phyloP scores from a whole-genome alignment of 2,888 invertebrate species.

The Galeruca laticollis region DNA sequence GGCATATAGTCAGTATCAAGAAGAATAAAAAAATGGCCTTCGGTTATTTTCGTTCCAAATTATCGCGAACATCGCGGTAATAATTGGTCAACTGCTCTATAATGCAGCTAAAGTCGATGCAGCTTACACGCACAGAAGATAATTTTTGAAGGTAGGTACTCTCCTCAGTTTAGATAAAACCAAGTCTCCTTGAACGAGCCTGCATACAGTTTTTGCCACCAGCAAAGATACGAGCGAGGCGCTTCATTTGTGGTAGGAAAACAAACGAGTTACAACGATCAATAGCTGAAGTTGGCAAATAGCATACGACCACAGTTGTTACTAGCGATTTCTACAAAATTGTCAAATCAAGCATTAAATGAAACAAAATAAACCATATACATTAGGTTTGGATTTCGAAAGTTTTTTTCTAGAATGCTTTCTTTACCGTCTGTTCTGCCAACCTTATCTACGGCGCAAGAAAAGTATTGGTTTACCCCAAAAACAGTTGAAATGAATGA shows the following conservation, averaged over 20 bases:
- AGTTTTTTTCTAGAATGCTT: too few species aligned
- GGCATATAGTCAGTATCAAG: conserved; percentile 46
- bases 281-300: conserved; percentile 39
- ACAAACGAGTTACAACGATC: conserved; percentile 43
- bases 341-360: background rate
- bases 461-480: too few species aligned
- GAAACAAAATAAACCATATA: too few species aligned
- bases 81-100: conserved; percentile 44
- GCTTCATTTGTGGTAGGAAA: conserved; percentile 41
- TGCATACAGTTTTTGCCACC: too few species aligned
- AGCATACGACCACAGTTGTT: conserved; percentile 24
- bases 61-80: conserved; percentile 51
- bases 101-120: too few species aligned
- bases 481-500: too few species aligned
- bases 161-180: conserved; percentile 44
- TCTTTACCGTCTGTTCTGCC: too few species aligned
- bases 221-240: conserved; percentile 25
- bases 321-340: background rate
- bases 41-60: conserved; percentile 50
- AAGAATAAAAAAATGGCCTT: conserved; percentile 50
- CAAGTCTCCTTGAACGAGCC: conserved; percentile 36
- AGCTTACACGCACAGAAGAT: conserved; percentile 36
- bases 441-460: too few species aligned
- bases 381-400: too few species aligned
- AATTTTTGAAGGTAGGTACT: conserved; percentile 41